Evolutionary conservation across 2,113 vertebrate genomes (phyloP).

Genomic region (Ceratotherium simum): DNA sequence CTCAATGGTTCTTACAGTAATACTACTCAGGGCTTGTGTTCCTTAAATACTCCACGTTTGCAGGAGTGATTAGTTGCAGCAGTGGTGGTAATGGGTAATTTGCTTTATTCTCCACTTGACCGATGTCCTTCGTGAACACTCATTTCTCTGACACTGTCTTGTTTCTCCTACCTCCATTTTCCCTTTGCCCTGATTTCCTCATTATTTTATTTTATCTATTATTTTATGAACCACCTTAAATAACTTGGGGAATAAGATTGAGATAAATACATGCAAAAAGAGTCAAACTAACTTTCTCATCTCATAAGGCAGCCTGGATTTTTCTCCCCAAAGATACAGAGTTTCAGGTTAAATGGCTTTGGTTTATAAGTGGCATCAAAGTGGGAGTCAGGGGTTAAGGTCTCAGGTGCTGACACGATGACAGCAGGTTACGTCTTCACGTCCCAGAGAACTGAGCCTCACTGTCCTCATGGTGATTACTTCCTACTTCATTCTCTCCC

Average conservation of each 20-base stretch:
- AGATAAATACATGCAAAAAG: background rate
- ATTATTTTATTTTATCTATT: background rate
- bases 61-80: background rate
- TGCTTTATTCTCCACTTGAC: background rate
- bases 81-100: rapidly evolving
- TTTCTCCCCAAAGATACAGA: background rate
- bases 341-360: background rate
- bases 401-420: conserved; percentile 46
- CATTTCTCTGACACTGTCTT: background rate
- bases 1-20: background rate
- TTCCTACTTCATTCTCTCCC: background rate
- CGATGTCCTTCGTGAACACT: background rate
- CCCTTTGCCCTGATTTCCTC: background rate
- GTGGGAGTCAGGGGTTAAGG: conserved; percentile 17
- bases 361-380: conserved; percentile 23
- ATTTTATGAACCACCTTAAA: conserved; percentile 38
- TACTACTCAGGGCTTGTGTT: background rate
- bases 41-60: background rate
- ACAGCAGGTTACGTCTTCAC: background rate
- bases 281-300: background rate
- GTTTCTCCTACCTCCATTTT: background rate
- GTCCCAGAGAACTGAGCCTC: background rate
- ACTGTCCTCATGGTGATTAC: background rate
- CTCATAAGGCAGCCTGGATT: background rate
- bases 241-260: conserved; percentile 21